These are phyloP conservation scores for Hydroisotoma schaefferi DNA, from an alignment of 2,888 invertebrate species.

Conservation along the genomic window DNA sequence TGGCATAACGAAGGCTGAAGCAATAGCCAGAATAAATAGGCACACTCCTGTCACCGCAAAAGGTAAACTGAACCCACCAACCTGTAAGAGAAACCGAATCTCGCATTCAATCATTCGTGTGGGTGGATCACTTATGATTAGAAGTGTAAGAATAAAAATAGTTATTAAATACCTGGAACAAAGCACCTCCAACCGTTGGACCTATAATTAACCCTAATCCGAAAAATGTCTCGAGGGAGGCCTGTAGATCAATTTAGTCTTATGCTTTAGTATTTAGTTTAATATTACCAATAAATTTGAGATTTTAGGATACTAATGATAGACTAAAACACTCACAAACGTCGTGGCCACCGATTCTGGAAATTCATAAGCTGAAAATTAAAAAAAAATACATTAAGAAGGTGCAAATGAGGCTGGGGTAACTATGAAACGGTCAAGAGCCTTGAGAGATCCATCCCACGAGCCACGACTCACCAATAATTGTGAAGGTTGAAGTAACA, in stretches of 20 bases:
- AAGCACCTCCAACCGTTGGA: conserved; percentile 81
- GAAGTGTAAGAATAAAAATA: too few relatives aligned
- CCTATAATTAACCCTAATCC: conserved; percentile 82
- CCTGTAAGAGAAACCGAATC: conserved; percentile 35
- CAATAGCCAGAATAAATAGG: conserved; percentile 51
- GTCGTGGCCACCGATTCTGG: conserved; percentile 79
- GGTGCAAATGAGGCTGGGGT: too few relatives aligned
- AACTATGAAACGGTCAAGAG: too few relatives aligned
- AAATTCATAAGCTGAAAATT: conserved; percentile 85
- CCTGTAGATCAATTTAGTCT: conserved; percentile 55
- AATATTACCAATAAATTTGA: conserved; percentile 5
- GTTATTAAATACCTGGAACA: conserved; percentile 58
- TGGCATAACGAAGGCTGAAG: conserved; percentile 30
- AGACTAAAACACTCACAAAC: conserved; percentile 60
- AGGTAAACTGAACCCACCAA: conserved; percentile 56
- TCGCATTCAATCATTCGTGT: neutral
- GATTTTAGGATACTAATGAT: conserved; percentile 8
- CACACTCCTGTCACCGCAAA: conserved; percentile 55
- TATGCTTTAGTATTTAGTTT: conserved; percentile 1
- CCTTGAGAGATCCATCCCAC: too few relatives aligned
- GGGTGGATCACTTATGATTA: neutral
- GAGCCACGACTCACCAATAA: too few relatives aligned
- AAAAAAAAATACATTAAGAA: too few relatives aligned
- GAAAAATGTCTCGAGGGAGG: conserved; percentile 80
- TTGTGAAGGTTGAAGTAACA: conserved; percentile 79